phyloP scores from a whole-genome alignment of 2,113 vertebrate species.

The Choloepus hoffmanni region DNA sequence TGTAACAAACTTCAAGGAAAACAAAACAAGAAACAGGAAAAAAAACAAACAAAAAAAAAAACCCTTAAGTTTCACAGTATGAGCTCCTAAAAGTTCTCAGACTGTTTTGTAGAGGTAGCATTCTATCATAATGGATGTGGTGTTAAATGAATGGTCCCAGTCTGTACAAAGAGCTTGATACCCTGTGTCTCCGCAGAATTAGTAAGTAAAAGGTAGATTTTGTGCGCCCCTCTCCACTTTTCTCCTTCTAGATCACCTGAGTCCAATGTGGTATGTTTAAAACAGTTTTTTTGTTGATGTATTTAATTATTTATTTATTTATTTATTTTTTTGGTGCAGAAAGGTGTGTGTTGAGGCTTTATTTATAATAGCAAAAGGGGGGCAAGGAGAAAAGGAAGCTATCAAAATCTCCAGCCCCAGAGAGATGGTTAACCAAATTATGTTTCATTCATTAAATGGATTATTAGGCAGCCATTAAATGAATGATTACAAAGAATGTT shows the following conservation, averaged over 20 bases:
- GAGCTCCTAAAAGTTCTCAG: neutral
- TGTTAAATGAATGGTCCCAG: neutral
- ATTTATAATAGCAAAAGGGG: neutral
- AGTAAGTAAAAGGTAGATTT: neutral
- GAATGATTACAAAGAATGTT: constrained; percentile 67
- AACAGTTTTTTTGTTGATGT: neutral
- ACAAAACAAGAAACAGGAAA: neutral
- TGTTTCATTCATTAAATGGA: constrained; percentile 59
- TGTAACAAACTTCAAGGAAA: neutral
- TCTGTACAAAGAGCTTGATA: neutral
- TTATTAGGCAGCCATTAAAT: constrained; percentile 68
- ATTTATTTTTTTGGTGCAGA: neutral
- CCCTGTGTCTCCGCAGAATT: neutral
- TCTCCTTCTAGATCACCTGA: neutral
- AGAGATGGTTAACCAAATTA: constrained; percentile 56
- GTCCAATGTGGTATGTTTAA: neutral
- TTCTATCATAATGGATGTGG: neutral
- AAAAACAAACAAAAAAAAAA: neutral
- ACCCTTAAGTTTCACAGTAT: neutral
- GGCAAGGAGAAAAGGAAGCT: neutral
- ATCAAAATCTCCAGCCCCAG: constrained; percentile 16
- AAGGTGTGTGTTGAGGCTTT: neutral
- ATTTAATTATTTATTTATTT: no score
- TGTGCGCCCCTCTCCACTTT: neutral
- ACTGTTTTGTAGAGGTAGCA: no score